These are phyloP conservation scores for Tuberolachnus salignus DNA, from an alignment of 2,888 invertebrate genomes.

Conservation along the genomic window DNA sequence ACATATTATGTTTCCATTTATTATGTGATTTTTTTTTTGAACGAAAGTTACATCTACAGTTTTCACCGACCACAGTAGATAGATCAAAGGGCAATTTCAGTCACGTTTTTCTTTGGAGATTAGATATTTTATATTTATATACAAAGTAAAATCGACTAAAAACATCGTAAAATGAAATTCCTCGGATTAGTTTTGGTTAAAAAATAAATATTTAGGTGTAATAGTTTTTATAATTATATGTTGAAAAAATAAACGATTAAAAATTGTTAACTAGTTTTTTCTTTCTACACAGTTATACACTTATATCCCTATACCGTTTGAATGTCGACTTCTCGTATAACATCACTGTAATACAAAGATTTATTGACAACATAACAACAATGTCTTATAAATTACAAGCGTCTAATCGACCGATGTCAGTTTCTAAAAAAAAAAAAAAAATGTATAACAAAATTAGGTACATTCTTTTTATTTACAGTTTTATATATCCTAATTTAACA, in stretches of 20 bases:
- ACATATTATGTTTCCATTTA: constrained; percentile 38
- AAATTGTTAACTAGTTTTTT: background rate
- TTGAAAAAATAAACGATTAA: background rate
- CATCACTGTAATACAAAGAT: background rate
- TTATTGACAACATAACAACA: background rate
- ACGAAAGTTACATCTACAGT: constrained; percentile 36
- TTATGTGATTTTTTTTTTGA: constrained; percentile 35
- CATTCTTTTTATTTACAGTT: background rate
- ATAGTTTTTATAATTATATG: background rate
- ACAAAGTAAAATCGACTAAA: background rate
- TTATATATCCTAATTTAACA: background rate
- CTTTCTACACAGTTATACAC: background rate
- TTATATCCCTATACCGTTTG: background rate
- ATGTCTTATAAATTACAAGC: background rate
- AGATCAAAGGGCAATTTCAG: constrained; percentile 33
- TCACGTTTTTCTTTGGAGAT: constrained; percentile 23
- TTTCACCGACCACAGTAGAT: constrained; percentile 27
- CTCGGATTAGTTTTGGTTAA: background rate
- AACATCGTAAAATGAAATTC: background rate
- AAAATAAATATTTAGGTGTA: background rate
- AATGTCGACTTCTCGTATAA: background rate
- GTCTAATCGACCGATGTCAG: background rate
- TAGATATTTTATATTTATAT: background rate
- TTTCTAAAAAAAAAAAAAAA: background rate
- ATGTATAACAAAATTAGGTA: background rate